Percentiles rank a stretch among this genome's conserved stretches.
Evolutionary conservation across 2,888 invertebrate species (phyloP).

Genomic region (Coecobrya sp.): DNA sequence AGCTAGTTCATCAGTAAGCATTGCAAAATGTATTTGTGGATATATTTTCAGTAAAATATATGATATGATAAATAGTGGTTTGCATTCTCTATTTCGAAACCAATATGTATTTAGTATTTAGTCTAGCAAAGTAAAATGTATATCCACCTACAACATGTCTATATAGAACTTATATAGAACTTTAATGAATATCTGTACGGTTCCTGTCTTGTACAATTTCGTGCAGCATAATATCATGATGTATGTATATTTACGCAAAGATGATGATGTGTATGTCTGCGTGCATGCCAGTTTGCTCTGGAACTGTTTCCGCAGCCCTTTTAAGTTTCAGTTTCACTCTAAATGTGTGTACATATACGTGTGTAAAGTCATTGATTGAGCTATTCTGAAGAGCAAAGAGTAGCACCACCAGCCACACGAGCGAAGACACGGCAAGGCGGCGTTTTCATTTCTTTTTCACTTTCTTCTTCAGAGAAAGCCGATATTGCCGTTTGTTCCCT

Average conservation of each 20-base stretch:
- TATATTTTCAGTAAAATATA: background rate
- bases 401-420: background rate
- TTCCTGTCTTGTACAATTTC: background rate
- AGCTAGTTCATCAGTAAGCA: background rate
- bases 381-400: slow-evolving; percentile 41
- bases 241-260: background rate
- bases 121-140: background rate
- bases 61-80: background rate
- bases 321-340: background rate
- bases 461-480: background rate
- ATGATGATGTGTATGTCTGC: slow-evolving; percentile 53
- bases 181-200: background rate
- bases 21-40: background rate
- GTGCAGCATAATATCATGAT: background rate
- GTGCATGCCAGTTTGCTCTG: slow-evolving; percentile 9
- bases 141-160: no score
- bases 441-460: slow-evolving; percentile 29
- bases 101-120: slow-evolving; percentile 6
- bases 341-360: slow-evolving; percentile 30
- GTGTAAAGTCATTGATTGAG: slow-evolving; percentile 65
- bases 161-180: background rate
- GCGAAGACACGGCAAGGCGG: slow-evolving; percentile 22
- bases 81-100: background rate
- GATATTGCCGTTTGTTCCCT: slow-evolving; percentile 32
- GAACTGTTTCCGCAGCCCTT: slow-evolving; percentile 49